These are phyloP conservation scores for Lathronympha strigana DNA, from an alignment of 2,888 invertebrate genomes.

Conservation along the genomic window DNA sequence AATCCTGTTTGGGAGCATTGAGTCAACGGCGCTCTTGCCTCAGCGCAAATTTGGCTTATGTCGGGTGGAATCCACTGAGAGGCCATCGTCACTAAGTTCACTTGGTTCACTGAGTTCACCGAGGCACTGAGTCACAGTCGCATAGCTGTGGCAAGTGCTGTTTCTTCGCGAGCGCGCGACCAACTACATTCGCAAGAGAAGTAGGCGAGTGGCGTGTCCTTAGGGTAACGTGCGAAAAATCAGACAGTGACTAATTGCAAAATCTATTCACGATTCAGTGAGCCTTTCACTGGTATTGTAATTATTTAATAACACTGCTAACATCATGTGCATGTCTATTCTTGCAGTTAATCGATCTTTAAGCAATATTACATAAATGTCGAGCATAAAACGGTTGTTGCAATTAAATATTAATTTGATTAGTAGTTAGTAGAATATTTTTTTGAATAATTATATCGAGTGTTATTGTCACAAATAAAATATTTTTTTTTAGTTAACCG, in stretches of 20 bases:
- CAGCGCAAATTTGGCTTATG: conserved; percentile 80
- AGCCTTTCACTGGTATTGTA: conserved; percentile 8
- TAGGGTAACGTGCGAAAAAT: conserved; percentile 23
- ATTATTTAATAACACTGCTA: neutral
- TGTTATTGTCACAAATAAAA: too few relatives aligned
- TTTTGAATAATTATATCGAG: too few relatives aligned
- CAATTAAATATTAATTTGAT: too few relatives aligned
- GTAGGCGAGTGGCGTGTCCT: conserved; percentile 26
- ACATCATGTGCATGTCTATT: too few relatives aligned
- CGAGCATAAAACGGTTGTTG: too few relatives aligned
- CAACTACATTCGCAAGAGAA: conserved; percentile 22
- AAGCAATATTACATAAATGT: too few relatives aligned
- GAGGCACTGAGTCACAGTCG: conserved; percentile 15
- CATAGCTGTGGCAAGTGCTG: conserved; percentile 25
- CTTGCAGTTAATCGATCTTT: too few relatives aligned
- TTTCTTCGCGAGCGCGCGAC: conserved; percentile 4
- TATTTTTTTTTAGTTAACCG: too few relatives aligned
- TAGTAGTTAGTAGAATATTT: too few relatives aligned
- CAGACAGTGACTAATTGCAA: conserved; percentile 17
- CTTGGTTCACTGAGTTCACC: conserved; percentile 15
- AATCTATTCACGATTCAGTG: conserved; percentile 20
- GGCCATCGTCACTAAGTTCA: conserved; percentile 53
- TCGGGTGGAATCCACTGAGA: conserved; percentile 83
- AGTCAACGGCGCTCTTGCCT: conserved; percentile 78
- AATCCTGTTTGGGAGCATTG: conserved; percentile 85